Evolutionary conservation across 1,140 invertebrate genomes (phyloP), one percentile per base, ranked within the genome.

Genomic region (Drosophila obscura): DNA sequence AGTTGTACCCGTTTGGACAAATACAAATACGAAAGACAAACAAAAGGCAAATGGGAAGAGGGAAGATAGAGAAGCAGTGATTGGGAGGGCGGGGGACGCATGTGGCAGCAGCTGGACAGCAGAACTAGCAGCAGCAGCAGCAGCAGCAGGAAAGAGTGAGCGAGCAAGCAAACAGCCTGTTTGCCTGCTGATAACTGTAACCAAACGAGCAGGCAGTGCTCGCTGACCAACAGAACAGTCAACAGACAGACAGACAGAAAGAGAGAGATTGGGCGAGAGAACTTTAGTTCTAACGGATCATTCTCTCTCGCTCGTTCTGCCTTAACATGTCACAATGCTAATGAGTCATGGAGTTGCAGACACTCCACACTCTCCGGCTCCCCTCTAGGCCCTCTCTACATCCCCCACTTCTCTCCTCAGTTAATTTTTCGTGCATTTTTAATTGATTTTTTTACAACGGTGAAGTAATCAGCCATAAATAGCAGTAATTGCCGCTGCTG

Each of bases 401-500:
- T 61, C 35, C 19, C n/a, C 15, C 0, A 16, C 9, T 19, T 22
- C 35, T 44, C 19, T 35, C 57, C 15, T 48, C 62, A 58, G 51
- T 73, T 72, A 1, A 43, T 71, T 81, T 82, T 81, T 82, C 46
- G 82, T 85, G 83, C 64, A 87, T 87, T 87, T 87, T 87, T 88
- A 87, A 87, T 87, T 87, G 82, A 87, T 82, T 87, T 52, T 64
- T 82, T 88, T 88, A 88, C 83, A 83, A 83, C 82, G 73, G 69
- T 87, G 83, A 87, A 88, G 83, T 87, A 87, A 87, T 87, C 83
- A 80, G 72, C 76, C 83, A 73, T 76, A 87, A 87, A 87, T 87
- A 87, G 83, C 80, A 71, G 75, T 87, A 87, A 87, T 87, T 87
- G 82, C 83, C 62, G 60, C 39, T 67, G 50, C 60, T 59, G 35